A percentile compares a stretch with the other conserved stretches of the same genome.
Evolutionary conservation across 2,888 invertebrate species (phyloP).

Genomic region (Pandemis corylana): DNA sequence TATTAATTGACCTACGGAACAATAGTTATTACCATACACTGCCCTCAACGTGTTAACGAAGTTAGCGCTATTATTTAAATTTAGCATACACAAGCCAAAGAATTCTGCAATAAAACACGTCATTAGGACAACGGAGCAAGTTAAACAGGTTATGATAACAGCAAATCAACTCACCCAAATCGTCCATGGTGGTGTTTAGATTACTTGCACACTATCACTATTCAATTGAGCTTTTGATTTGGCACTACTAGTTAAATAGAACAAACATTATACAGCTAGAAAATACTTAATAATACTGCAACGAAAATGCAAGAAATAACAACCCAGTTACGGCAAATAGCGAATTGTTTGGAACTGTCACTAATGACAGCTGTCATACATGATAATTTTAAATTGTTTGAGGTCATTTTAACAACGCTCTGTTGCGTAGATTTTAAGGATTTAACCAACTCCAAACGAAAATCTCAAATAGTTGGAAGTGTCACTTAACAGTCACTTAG

Average conservation of each 20-base stretch:
- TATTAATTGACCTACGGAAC: background rate
- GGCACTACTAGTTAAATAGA: slow-evolving; percentile 48
- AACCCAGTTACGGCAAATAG: slow-evolving; percentile 65
- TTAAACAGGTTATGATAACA: slow-evolving; percentile 81
- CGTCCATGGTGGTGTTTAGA: slow-evolving; percentile 69
- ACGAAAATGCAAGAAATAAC: slow-evolving; percentile 58
- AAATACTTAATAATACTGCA: slow-evolving; percentile 57
- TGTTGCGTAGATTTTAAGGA: background rate
- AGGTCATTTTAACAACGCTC: background rate
- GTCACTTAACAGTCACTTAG: slow-evolving; percentile 17
- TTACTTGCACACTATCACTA: slow-evolving; percentile 45
- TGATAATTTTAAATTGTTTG: slow-evolving; percentile 3
- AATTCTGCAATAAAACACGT: slow-evolving; percentile 73
- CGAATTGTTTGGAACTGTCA: slow-evolving; percentile 43
- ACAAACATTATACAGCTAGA: slow-evolving; percentile 46
- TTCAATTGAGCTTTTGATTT: slow-evolving; percentile 46
- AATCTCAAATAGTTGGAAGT: slow-evolving; percentile 20
- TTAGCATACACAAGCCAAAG: slow-evolving; percentile 36
- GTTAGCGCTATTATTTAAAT: slow-evolving; percentile 14
- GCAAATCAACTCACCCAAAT: slow-evolving; percentile 76
- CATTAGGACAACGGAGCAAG: slow-evolving; percentile 59
- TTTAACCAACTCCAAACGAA: background rate
- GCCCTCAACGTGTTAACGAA: slow-evolving; percentile 11
- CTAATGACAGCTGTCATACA: slow-evolving; percentile 26
- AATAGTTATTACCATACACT: background rate